Percentiles rank a stretch among this genome's conserved stretches.
Conservation (phyloP, 2,797 vertebrate species). For the Thripadectes ignobilis region DNA sequence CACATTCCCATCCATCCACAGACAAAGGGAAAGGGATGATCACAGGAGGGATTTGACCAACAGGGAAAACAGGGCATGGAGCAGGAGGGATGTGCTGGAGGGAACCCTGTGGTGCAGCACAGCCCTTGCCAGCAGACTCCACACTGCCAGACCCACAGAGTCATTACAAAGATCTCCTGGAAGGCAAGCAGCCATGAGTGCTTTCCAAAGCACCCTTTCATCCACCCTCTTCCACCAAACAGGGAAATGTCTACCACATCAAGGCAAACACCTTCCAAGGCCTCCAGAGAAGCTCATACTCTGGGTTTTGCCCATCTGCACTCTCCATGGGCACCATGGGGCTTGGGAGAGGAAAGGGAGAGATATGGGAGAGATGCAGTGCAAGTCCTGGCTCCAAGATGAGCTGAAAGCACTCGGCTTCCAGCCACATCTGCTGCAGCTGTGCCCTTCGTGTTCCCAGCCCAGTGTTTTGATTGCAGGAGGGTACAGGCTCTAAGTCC, state of each 20-base stretch:
- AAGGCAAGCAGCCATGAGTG: accelerated
- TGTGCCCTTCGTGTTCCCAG: not conserved
- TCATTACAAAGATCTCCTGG: not conserved
- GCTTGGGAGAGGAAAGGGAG: not conserved
- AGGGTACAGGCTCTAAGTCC: not conserved
- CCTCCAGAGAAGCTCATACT: not conserved
- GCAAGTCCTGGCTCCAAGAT: not conserved
- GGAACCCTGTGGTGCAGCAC: not conserved
- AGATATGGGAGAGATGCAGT: accelerated
- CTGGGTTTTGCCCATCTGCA: not conserved
- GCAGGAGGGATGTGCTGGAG: not conserved
- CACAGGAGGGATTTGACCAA: accelerated
- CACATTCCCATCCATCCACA: not conserved
- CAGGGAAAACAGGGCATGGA: accelerated
- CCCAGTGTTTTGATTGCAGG: not conserved
- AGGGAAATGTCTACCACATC: not conserved
- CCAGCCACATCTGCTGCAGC: not conserved
- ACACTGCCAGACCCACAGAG: not conserved
- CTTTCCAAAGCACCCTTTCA: not conserved
- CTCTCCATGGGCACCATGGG: not conserved
- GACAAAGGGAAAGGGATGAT: not conserved
- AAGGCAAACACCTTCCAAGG: not conserved
- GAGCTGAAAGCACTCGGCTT: not conserved
- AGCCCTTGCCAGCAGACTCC: not conserved
- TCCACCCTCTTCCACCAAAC: not conserved